phyloP scores from a whole-genome alignment of 2,113 vertebrate genomes.

The Haemorhous mexicanus region DNA sequence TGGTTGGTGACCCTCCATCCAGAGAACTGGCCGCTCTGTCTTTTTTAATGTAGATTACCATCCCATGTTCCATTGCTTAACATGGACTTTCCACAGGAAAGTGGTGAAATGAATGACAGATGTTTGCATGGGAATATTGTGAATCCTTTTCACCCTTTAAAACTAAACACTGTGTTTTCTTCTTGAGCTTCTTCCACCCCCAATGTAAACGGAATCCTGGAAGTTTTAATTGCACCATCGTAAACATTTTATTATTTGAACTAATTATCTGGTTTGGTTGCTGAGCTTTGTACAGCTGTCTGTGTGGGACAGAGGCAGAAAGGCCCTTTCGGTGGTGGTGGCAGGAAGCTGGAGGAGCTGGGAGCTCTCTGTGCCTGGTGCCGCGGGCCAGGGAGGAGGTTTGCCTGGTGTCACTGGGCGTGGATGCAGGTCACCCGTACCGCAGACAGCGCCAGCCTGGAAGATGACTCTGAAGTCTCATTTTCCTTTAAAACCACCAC shows the following conservation, averaged over 20 bases:
- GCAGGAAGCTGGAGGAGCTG: background rate
- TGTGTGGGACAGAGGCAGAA: background rate
- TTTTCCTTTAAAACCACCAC: slow-evolving; percentile 16
- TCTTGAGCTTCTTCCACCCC: background rate
- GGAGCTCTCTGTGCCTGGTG: background rate
- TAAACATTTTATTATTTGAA: no score
- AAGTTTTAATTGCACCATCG: background rate
- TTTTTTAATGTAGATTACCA: background rate
- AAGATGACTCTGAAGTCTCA: background rate
- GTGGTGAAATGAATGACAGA: background rate
- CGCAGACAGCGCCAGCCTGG: fast-evolving
- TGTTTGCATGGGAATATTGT: background rate
- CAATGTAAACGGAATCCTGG: background rate
- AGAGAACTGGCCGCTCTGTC: background rate
- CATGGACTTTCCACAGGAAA: background rate
- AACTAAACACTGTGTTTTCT: fast-evolving
- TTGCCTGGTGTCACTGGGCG: background rate
- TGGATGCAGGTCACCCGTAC: background rate
- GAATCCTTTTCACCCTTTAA: background rate
- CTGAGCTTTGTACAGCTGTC: background rate
- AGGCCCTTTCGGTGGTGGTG: background rate
- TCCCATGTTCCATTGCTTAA: background rate
- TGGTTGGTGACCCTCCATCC: background rate
- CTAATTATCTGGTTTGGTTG: fast-evolving
- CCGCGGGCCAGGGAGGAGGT: fast-evolving